Conservation (phyloP, 1,140 invertebrate genomes). For the Nymphalis io region DNA sequence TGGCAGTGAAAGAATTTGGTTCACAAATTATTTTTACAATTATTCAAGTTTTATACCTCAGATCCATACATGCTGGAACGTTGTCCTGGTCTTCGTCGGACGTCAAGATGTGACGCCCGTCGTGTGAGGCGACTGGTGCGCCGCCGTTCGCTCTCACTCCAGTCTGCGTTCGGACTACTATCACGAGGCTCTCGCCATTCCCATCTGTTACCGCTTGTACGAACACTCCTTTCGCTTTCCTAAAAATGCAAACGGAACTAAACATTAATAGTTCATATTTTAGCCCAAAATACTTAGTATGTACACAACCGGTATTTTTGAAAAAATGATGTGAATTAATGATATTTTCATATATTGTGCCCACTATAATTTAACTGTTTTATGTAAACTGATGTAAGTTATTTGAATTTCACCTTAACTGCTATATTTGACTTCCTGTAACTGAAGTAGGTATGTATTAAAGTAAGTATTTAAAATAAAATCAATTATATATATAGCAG, state of each 20-base stretch:
- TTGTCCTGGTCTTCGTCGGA: conserved; percentile 51
- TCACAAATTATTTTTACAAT: background rate
- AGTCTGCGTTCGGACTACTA: conserved; percentile 62
- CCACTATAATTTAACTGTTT: too few species aligned
- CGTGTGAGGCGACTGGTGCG: conserved; percentile 51
- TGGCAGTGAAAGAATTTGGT: background rate
- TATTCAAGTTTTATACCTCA: conserved; percentile 38
- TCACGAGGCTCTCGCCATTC: conserved; percentile 66
- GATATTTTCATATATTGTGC: too few species aligned
- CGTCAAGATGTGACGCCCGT: conserved; percentile 65
- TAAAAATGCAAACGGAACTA: conserved; percentile 26
- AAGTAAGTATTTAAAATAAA: too few species aligned
- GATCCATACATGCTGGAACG: conserved; percentile 58
- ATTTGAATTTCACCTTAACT: too few species aligned
- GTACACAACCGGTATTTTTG: too few species aligned
- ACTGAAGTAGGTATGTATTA: too few species aligned
- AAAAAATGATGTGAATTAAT: too few species aligned
- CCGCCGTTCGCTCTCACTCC: conserved; percentile 53
- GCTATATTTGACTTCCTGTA: too few species aligned
- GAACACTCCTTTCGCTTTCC: conserved; percentile 73
- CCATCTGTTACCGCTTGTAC: conserved; percentile 62
- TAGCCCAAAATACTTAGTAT: too few species aligned
- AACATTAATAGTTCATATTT: too few species aligned
- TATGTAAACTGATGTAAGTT: too few species aligned
- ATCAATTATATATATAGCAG: too few species aligned